A percentile compares a stretch with the other conserved stretches of the same genome.
These are phyloP conservation scores for Steatornis caripensis DNA, from an alignment of 2,113 vertebrate species.

Conservation along the genomic window DNA sequence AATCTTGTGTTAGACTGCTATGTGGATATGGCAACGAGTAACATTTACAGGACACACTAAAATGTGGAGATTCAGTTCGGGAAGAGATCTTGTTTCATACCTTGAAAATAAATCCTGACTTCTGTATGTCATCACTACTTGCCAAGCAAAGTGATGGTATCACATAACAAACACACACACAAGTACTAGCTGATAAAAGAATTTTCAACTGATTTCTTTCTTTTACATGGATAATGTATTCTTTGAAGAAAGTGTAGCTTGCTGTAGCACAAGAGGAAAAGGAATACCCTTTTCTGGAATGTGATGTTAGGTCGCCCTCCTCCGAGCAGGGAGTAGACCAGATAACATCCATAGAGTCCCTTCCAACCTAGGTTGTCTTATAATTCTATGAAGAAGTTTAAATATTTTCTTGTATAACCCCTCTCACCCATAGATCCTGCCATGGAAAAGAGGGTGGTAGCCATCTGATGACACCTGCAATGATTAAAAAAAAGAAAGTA, in stretches of 20 bases:
- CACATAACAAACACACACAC: neutral
- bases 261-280: neutral
- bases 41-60: neutral
- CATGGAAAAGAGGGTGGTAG: neutral
- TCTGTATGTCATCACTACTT: neutral
- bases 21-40: neutral
- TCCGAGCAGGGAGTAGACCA: neutral
- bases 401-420: neutral
- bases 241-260: neutral
- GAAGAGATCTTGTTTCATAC: neutral
- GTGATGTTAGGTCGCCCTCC: neutral
- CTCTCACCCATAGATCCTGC: neutral
- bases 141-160: neutral
- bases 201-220: neutral
- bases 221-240: neutral
- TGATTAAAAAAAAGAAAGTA: neutral
- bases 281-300: neutral
- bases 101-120: neutral
- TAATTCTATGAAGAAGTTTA: neutral
- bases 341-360: neutral
- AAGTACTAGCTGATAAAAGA: neutral
- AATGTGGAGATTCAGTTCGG: neutral
- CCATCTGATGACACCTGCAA: neutral
- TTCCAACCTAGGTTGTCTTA: neutral
- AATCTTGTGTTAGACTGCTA: neutral